A percentile compares a stretch with the other conserved stretches of the same genome.
phyloP scores from a whole-genome alignment of 2,888 invertebrate species.

The Norana najaformis region DNA sequence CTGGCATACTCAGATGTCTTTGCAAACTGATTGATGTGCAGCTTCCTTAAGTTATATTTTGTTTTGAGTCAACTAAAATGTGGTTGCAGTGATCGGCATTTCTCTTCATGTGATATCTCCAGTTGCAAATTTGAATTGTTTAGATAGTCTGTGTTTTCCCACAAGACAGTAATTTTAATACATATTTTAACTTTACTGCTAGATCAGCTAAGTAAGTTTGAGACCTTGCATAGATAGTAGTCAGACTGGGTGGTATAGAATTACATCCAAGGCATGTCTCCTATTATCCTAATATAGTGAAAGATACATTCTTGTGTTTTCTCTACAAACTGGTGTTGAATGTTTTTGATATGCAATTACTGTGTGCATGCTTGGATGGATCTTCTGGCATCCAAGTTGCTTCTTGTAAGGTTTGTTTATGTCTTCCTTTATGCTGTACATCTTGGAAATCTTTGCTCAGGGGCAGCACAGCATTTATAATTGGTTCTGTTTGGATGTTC shows the following conservation, averaged over 20 bases:
- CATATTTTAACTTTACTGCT: background rate
- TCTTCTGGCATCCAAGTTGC: background rate
- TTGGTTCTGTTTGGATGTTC: background rate
- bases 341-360: background rate
- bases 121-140: too few relatives aligned
- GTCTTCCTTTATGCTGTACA: background rate
- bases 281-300: background rate
- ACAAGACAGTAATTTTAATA: background rate
- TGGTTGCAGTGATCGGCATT: too few relatives aligned
- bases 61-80: background rate
- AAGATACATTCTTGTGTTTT: slow-evolving; percentile 13
- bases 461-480: background rate
- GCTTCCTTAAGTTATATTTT: background rate
- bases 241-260: background rate
- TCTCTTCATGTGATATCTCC: too few relatives aligned
- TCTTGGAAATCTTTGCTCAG: background rate
- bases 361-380: slow-evolving; percentile 3
- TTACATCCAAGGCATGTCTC: background rate
- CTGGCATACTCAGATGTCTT: background rate
- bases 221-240: background rate
- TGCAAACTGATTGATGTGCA: background rate
- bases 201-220: background rate
- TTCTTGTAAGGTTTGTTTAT: slow-evolving; percentile 13
- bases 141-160: too few relatives aligned
- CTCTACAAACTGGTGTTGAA: background rate